These are phyloP conservation scores for Blastobasis lacticolella DNA, from an alignment of 2,888 invertebrate species.

Conservation along the genomic window DNA sequence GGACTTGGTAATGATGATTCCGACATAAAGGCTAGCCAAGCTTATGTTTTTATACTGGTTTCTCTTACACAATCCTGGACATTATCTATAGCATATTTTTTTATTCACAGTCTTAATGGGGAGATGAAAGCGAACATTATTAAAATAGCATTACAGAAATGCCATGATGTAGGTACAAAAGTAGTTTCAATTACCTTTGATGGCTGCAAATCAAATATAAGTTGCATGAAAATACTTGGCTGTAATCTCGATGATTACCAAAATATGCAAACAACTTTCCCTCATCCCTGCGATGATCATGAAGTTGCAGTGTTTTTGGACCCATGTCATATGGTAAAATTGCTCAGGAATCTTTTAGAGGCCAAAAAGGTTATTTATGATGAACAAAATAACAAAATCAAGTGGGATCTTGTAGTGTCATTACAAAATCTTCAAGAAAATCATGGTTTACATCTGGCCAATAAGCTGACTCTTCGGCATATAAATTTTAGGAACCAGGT, in stretches of 20 bases:
- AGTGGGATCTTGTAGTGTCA: slow-evolving; percentile 11
- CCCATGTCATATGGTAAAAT: slow-evolving; percentile 10
- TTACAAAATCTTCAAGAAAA: slow-evolving; percentile 14
- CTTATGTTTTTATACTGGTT: slow-evolving; percentile 14
- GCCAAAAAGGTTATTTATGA: slow-evolving; percentile 7
- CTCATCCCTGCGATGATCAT: slow-evolving; percentile 6
- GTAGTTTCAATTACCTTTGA: slow-evolving; percentile 18
- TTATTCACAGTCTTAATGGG: slow-evolving; percentile 18
- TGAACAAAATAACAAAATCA: slow-evolving; percentile 3
- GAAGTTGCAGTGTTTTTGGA: slow-evolving; percentile 13
- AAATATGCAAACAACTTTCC: slow-evolving; percentile 8
- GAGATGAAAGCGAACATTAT: slow-evolving; percentile 17
- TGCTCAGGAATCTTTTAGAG: slow-evolving; percentile 10
- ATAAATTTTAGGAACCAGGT: slow-evolving; percentile 4
- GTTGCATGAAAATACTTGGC: slow-evolving; percentile 12
- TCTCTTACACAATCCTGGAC: slow-evolving; percentile 20
- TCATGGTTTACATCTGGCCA: slow-evolving; percentile 4
- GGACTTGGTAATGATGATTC: not conserved
- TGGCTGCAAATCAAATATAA: slow-evolving; percentile 13
- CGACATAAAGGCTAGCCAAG: slow-evolving; percentile 5
- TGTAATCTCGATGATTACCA: slow-evolving; percentile 6
- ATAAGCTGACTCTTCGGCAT: slow-evolving; percentile 2
- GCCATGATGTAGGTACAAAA: slow-evolving; percentile 14
- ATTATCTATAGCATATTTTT: slow-evolving; percentile 26
- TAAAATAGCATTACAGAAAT: slow-evolving; percentile 10